Evolutionary conservation across 2,888 invertebrate species (phyloP).

Genomic region (Caenorhabditis imperialis): DNA sequence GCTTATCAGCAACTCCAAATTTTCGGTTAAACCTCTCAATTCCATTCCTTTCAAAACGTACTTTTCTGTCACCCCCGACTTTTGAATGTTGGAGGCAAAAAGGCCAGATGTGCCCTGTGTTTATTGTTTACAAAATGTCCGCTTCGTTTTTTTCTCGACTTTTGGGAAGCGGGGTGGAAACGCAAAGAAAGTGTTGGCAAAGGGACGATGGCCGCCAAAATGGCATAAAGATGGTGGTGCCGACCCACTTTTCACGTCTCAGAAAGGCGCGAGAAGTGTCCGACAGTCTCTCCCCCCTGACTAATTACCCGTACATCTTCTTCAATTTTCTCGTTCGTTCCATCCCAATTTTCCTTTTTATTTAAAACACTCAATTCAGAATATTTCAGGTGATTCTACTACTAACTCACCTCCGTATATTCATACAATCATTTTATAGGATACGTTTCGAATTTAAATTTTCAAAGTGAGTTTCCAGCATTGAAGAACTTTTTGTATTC

Average conservation of each 20-base stretch:
- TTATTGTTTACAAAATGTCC: conserved; percentile 36
- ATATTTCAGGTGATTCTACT: conserved; percentile 27
- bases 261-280: conserved; percentile 30
- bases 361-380: not conserved
- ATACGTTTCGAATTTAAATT: conserved; percentile 12
- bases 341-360: not conserved
- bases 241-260: conserved; percentile 14
- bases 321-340: not conserved
- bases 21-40: no score
- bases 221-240: conserved; percentile 17
- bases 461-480: conserved; percentile 25
- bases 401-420: conserved; percentile 5
- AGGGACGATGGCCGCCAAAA: not conserved
- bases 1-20: no score
- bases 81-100: not conserved
- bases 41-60: no score
- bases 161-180: conserved; percentile 1
- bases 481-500: not conserved
- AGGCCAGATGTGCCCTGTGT: not conserved
- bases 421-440: conserved; percentile 37
- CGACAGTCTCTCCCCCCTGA: no score
- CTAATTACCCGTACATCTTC: conserved; percentile 5
- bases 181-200: not conserved
- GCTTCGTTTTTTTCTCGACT: conserved; percentile 16
- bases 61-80: conserved; percentile 2